phyloP scores from a whole-genome alignment of 2,888 invertebrate genomes.

The Melikaiella ostensackeni region DNA sequence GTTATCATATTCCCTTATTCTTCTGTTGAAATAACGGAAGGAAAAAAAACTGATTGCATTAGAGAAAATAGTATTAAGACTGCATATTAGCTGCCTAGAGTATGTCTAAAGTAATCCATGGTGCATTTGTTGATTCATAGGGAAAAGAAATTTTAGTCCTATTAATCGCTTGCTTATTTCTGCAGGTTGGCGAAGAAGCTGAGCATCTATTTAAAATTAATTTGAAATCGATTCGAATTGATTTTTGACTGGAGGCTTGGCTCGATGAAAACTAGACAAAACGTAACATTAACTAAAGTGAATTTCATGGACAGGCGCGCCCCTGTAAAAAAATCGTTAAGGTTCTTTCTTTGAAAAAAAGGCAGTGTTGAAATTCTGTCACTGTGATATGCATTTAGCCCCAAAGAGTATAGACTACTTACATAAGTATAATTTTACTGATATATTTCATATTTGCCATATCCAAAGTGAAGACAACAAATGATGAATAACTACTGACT shows the following conservation, averaged over 20 bases:
- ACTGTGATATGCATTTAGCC: conserved; percentile 76
- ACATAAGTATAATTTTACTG: conserved; percentile 75
- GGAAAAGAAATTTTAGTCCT: conserved; percentile 57
- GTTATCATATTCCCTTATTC: conserved; percentile 25
- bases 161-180: conserved; percentile 67
- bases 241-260: neutral
- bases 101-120: conserved; percentile 68
- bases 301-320: conserved; percentile 62
- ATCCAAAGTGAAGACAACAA: conserved; percentile 74
- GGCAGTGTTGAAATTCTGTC: conserved; percentile 68
- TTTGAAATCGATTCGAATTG: conserved; percentile 26
- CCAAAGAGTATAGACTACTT: conserved; percentile 74
- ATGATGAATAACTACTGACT: conserved; percentile 71
- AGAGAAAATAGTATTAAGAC: conserved; percentile 65
- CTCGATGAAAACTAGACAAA: conserved; percentile 17
- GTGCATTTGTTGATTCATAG: conserved; percentile 69
- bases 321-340: conserved; percentile 62
- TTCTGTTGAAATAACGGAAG: conserved; percentile 18
- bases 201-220: conserved; percentile 45
- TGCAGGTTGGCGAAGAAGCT: conserved; percentile 57
- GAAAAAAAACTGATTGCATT: conserved; percentile 16
- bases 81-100: conserved; percentile 67
- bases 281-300: conserved; percentile 39
- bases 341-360: conserved; percentile 55
- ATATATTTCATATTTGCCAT: conserved; percentile 75